Base-by-base conservation (phyloP, 2,113 vertebrate genomes). In the Chlamydotis undulata region DNA sequence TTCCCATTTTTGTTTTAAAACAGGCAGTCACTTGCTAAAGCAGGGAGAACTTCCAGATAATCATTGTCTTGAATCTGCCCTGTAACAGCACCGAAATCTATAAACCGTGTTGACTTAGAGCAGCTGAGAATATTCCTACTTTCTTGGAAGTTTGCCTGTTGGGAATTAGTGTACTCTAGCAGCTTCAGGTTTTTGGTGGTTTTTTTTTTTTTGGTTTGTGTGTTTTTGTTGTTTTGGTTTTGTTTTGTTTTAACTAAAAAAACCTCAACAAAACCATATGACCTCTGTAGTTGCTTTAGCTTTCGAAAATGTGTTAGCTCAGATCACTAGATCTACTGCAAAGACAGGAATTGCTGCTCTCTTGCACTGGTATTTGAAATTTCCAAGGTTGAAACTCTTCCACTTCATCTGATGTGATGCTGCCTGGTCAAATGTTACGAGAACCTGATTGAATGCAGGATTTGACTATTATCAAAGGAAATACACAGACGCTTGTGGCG, bases 1-100 rank as follows among this genome's bases (percentile, higher is more conserved):
- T 97, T 97, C 93, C 93, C 45, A 37, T 85, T 97, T 94, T 79
- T 96, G 70, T 93, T 76, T 91, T 94, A 70, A 93, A 91, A 67
- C 29, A 14, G 52, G 65, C 33, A 57, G 37, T 69, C 1, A 0
- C 18, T 14, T 86, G 70, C 45, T 83, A 70, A 90, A 85, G 64
- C 18, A 53, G 61, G 63, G 74, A 88, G 74, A 71, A 71, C 52
- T 63, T 64, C 52, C 14, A 77, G 73, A 59, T 64, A 94, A 73
- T 67, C 17, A 1, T 39, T 35, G 57, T 29, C 53, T 84, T 31
- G 31, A 56, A 39, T 83, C 76, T 41, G 9, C 35, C 19, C 41
- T 19, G 53, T 37, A 56, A 19, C 6, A 29, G 65, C 80, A 47
- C 61, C 43, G 83, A 31, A 75, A 53, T 31, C 33, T 56, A 2